Conservation (phyloP, 1,140 invertebrate species). For the Homalodisca vitripennis region DNA sequence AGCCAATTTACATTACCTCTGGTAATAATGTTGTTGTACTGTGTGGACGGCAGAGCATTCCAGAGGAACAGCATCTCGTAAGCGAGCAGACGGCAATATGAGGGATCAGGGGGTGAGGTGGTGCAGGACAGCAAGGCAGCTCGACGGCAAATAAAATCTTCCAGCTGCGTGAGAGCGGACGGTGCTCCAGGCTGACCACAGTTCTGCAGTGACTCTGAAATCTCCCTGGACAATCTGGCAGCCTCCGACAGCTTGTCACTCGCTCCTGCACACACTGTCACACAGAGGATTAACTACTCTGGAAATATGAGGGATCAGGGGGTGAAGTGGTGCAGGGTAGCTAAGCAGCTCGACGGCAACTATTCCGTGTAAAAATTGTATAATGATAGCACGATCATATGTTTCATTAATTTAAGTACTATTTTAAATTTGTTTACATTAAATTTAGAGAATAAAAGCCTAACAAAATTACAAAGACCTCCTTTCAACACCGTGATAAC, state of each 20-base stretch:
- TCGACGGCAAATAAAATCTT: slow-evolving; percentile 29
- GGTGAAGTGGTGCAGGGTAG: not conserved
- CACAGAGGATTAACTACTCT: slow-evolving; percentile 1
- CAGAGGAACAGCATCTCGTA: slow-evolving; percentile 71
- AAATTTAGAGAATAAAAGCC: not conserved
- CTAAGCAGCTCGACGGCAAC: slow-evolving; percentile 9
- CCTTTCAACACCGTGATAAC: too few species aligned
- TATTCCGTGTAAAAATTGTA: too few species aligned
- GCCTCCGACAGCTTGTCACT: slow-evolving; percentile 21
- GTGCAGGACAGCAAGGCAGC: not conserved
- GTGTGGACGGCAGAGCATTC: slow-evolving; percentile 63
- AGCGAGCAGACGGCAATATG: slow-evolving; percentile 53
- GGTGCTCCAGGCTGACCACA: not conserved
- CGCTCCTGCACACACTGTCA: slow-evolving; percentile 32
- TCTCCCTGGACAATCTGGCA: slow-evolving; percentile 18
- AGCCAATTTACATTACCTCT: too few species aligned
- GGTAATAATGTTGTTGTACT: slow-evolving; percentile 27
- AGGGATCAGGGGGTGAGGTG: slow-evolving; percentile 14
- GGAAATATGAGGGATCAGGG: slow-evolving; percentile 38
- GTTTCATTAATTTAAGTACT: too few species aligned
- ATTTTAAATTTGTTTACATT: too few species aligned
- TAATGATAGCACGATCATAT: too few species aligned
- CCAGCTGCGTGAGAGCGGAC: slow-evolving; percentile 4
- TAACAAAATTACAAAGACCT: slow-evolving; percentile 8
- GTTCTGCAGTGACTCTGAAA: not conserved